Conservation (phyloP, 2,797 vertebrate species). For the Petrocephalus schoutedeni region DNA sequence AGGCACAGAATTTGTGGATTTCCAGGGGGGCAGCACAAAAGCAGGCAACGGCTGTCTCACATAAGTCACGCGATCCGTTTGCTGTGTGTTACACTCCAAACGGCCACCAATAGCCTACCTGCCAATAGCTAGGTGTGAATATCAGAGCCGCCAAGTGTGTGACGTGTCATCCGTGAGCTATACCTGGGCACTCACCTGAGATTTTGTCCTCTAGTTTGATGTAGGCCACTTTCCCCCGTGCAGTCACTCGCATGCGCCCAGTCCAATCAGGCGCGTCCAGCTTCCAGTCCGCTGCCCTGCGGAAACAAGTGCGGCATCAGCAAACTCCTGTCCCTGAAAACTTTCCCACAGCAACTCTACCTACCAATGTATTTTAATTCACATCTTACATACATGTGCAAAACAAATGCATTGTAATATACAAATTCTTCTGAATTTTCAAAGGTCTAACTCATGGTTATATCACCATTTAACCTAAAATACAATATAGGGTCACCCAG, state of each 20-base stretch:
- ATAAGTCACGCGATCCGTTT: neutral
- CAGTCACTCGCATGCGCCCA: slow-evolving; percentile 85
- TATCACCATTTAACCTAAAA: neutral
- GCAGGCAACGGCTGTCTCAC: neutral
- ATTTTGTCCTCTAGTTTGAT: slow-evolving; percentile 92
- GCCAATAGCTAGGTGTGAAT: neutral
- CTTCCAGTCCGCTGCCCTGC: slow-evolving; percentile 94
- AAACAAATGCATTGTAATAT: neutral
- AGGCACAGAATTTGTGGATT: neutral
- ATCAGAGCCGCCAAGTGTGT: neutral
- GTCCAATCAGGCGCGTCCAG: slow-evolving; percentile 91
- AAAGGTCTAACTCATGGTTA: neutral
- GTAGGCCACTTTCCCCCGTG: slow-evolving; percentile 83
- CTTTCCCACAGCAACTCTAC: neutral
- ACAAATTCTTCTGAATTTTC: neutral
- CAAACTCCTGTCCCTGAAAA: neutral
- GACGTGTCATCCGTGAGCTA: neutral
- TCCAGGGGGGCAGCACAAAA: neutral
- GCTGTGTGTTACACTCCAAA: neutral
- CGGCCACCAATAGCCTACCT: neutral
- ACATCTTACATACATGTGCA: neutral
- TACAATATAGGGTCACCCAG: neutral
- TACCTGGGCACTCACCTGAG: slow-evolving; percentile 66
- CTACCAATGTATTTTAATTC: neutral
- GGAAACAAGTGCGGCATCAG: neutral